phyloP scores from a whole-genome alignment of 2,797 vertebrate genomes.

The Cuniculus paca region DNA sequence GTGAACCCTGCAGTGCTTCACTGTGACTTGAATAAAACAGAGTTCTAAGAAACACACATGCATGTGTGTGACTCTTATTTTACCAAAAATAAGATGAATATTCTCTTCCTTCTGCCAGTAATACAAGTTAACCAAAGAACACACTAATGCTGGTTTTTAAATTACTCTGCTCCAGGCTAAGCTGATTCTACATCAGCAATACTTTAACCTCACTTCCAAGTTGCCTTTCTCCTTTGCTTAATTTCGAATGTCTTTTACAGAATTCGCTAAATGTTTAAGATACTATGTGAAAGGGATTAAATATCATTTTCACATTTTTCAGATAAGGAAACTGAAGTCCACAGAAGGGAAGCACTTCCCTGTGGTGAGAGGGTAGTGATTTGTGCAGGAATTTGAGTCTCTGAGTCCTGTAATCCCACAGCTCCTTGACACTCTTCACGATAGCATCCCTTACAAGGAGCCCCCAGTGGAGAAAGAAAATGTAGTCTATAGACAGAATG shows the following conservation, averaged over 20 bases:
- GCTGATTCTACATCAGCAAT: neutral
- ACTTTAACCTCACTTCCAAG: constrained; percentile 5
- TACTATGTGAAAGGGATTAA: neutral
- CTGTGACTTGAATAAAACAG: constrained; percentile 17
- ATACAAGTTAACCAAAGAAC: constrained; percentile 49
- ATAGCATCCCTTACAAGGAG: neutral
- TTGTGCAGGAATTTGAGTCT: neutral
- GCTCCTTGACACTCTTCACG: neutral
- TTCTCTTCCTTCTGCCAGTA: constrained; percentile 48
- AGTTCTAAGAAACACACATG: neutral
- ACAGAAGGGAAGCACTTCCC: neutral
- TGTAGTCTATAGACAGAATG: neutral
- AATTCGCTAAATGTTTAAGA: neutral
- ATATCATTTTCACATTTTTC: neutral
- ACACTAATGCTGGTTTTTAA: neutral
- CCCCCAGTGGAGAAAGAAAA: neutral
- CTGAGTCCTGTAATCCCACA: neutral
- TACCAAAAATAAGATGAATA: neutral
- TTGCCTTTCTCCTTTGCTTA: neutral
- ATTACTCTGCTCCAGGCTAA: constrained; percentile 14
- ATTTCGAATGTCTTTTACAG: neutral
- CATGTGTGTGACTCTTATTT: neutral
- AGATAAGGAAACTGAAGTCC: neutral
- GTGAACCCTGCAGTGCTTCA: neutral
- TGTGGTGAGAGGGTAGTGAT: neutral